Evolutionary conservation across 35 echinoderm and acorn worm genomes (phyloP), one percentile per base, ranked within the genome.

Genomic region (Apostichopus japonicus): DNA sequence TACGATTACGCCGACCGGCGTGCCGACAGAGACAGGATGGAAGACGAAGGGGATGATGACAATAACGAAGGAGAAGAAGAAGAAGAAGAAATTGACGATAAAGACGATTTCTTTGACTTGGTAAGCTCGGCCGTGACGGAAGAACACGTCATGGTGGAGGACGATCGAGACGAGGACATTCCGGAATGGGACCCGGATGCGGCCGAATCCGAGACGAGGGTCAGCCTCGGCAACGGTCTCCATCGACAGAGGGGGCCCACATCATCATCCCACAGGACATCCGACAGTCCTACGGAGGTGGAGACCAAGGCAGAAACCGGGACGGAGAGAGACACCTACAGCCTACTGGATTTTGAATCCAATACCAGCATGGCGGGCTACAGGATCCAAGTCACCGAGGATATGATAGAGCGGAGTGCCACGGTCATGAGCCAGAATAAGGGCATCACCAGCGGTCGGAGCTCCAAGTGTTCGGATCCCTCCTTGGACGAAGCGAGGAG

Each of bases 381-480:
- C 55, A 58, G 88, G 65, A 96, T 99, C 56, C 63, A 93, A 72
- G 95, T 99, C 14, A 99, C 93, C 0, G 97, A 99, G 13, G 91
- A 99, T 21, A 75, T 99, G 61, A 80, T 99, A 6, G 97, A 99
- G 72, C 90, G 97, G 54, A 93, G 93, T 67, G 97, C 97, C 21
- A 99, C 97, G 4, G 95, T 93, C 15, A 94, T 99, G 93, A 99
- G 97, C 77, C 92, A 88, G 6, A 99, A 99, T 24, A 92, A 83
- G 59, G 81, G 95, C 54, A 94, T 99, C 33, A 92, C 95, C 1
- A 96, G 93, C 77, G 91, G 95, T 1, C 62, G 94, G 21, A 93
- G 72, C 14, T 99, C 97, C 1, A 84, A 92, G 54, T 94, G 93
- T 77, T 84, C 51, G 59, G 94, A 94, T 8, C 91, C 93, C 6